Evolutionary conservation across 2,797 vertebrate genomes (phyloP).

Genomic region (Chromobotia macracanthus): DNA sequence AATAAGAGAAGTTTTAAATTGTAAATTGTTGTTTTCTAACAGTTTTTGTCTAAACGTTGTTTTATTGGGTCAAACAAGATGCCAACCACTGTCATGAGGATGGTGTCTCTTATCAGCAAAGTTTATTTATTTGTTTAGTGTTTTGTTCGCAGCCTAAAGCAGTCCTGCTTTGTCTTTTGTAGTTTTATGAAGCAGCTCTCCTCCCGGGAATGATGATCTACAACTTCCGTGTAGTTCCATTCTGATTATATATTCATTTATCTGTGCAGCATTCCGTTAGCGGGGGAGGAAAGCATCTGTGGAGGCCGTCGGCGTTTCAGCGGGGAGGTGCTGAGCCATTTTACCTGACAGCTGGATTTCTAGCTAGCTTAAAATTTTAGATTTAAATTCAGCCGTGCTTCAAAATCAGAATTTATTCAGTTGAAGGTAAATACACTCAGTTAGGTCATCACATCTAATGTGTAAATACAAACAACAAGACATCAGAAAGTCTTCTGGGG

Average conservation of each 20-base stretch:
- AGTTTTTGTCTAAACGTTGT: slow-evolving; percentile 7
- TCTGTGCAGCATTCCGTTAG: slow-evolving; percentile 40
- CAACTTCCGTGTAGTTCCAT: slow-evolving; percentile 56
- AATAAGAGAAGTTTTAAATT: background rate
- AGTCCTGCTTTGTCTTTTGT: slow-evolving; percentile 46
- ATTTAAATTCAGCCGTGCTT: slow-evolving; percentile 54
- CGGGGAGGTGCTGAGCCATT: slow-evolving; percentile 51
- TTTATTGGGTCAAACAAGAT: slow-evolving; percentile 49
- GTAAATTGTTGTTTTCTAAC: slow-evolving; percentile 3
- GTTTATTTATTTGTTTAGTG: slow-evolving; percentile 54
- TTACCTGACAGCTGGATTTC: slow-evolving; percentile 51
- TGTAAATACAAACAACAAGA: slow-evolving; percentile 25
- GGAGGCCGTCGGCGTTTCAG: slow-evolving; percentile 37
- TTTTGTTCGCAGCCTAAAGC: slow-evolving; percentile 57
- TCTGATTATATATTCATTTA: slow-evolving; percentile 58
- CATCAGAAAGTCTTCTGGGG: background rate
- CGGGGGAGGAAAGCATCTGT: slow-evolving; percentile 38
- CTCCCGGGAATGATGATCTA: slow-evolving; percentile 56
- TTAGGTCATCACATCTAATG: slow-evolving; percentile 10
- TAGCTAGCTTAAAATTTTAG: slow-evolving; percentile 38
- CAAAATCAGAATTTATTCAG: slow-evolving; percentile 52
- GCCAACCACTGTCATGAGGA: slow-evolving; percentile 38
- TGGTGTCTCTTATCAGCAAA: slow-evolving; percentile 23
- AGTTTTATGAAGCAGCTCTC: slow-evolving; percentile 52
- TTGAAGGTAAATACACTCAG: slow-evolving; percentile 30